Evolutionary conservation across 1,140 invertebrate genomes (phyloP), one percentile per base, ranked within the genome.

Genomic region (Neodiprion pinetum): DNA sequence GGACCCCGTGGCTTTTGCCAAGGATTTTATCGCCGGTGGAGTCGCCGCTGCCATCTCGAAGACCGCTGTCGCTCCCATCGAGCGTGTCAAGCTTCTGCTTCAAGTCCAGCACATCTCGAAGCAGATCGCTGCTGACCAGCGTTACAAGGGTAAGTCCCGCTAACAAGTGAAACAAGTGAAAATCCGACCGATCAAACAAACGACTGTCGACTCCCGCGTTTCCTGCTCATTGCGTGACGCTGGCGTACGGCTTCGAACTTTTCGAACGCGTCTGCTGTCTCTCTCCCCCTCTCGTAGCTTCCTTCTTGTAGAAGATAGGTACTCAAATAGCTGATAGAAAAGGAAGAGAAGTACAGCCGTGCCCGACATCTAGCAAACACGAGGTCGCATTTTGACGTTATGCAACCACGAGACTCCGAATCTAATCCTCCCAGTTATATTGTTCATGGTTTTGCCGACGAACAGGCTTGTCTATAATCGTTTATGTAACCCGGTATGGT

Each of bases 91-190:
- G 86, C 89, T 98, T 66, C 91, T 98, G 71, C 91, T 98, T 71
- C 96, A 96, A 88, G 95, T 96, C 74, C 95, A 96, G 89, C 94
- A 95, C 88, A 93, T 95, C 72, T 94, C 92, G 79, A 96, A 95
- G 90, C 94, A 96, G 88, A 96, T 97, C 81, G 74, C 94, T 14
- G 92, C 90, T 74, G 93, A 95, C 72, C 88, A 95, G 80, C 92
- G 93, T 81, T 96, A 96, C 88, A 96, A 96, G 91, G 95, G 94
- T 94, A 82, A 90, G 88, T 86, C 75, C 47, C 23, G 5, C 4
- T 0, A 47, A 47, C 21, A 66, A 14, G 14, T 66, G 61, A 21
- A 21, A 66, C 14, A n/a, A 66, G 61, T n/a, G 61, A 69, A 69
- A 61, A 14, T 40, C 28, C 1, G 1, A 61, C 9, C 5, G 5